phyloP scores from a whole-genome alignment of 2,888 invertebrate species.

The Minunthozetes semirufus region DNA sequence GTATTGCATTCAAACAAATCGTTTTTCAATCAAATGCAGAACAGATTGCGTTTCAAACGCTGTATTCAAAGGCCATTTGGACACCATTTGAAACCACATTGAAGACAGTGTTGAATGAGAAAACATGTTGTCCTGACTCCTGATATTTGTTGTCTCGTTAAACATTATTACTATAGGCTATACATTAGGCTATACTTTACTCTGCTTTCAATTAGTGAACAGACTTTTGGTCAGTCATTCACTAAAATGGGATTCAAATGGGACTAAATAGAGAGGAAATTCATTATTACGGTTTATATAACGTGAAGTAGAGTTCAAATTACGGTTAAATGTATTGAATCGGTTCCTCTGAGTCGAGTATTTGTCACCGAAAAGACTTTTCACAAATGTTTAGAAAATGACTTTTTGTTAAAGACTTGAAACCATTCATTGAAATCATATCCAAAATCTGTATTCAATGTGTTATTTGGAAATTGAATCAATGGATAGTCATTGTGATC shows the following conservation, averaged over 20 bases:
- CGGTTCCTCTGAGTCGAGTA: background rate
- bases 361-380: background rate
- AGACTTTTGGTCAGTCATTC: slow-evolving; percentile 13
- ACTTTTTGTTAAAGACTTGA: slow-evolving; percentile 3
- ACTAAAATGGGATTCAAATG: background rate
- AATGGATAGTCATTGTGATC: slow-evolving; percentile 9
- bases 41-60: background rate
- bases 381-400: background rate
- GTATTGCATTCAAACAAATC: background rate
- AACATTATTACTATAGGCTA: slow-evolving; percentile 7
- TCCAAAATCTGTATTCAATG: slow-evolving; percentile 22
- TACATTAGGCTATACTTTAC: slow-evolving; percentile 8
- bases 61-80: background rate
- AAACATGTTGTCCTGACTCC: background rate
- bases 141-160: slow-evolving; percentile 21
- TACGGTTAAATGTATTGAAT: slow-evolving; percentile 3
- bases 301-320: background rate
- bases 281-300: slow-evolving; percentile 28
- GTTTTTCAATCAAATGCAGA: background rate
- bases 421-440: slow-evolving; percentile 15
- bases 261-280: slow-evolving; percentile 21
- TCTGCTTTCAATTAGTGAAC: slow-evolving; percentile 13
- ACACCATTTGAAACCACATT: background rate
- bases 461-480: slow-evolving; percentile 14
- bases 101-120: slow-evolving; percentile 7